phyloP scores from a whole-genome alignment of 2,797 vertebrate species.

The Chloroceryle amazona region DNA sequence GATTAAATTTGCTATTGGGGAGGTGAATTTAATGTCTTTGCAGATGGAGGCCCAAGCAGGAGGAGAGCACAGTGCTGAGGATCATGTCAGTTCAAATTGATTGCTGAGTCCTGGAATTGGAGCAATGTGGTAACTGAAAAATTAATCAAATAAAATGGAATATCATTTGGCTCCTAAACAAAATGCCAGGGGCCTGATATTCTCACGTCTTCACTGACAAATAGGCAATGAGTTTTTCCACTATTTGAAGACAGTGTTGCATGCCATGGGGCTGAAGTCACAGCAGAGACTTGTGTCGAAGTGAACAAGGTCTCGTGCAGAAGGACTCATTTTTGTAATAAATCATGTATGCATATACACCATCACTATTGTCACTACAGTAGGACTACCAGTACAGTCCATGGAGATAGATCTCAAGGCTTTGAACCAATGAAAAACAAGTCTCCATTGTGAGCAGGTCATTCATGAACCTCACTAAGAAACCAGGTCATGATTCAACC shows the following conservation, averaged over 20 bases:
- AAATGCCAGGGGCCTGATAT: neutral
- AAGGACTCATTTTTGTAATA: neutral
- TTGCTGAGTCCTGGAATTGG: conserved; percentile 37
- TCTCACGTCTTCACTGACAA: neutral
- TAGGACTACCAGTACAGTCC: neutral
- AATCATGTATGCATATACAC: neutral
- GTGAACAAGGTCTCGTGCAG: neutral
- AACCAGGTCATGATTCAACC: neutral
- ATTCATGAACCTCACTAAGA: neutral
- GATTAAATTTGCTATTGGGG: conserved; percentile 29
- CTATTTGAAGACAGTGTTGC: neutral
- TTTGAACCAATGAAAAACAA: neutral
- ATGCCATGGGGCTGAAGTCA: neutral
- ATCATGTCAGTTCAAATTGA: conserved; percentile 59
- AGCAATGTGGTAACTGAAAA: conserved; percentile 54
- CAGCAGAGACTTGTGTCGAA: neutral
- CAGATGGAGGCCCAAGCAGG: neutral
- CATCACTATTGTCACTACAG: neutral
- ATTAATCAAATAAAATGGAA: conserved; percentile 49
- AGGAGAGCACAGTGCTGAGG: neutral
- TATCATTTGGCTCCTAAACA: conserved; percentile 52
- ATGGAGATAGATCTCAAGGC: neutral
- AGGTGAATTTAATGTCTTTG: conserved; percentile 43
- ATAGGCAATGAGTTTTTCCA: neutral
- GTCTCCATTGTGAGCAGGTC: neutral